Conservation (phyloP, 2,797 vertebrate species). For the Sebastes vulpes region DNA sequence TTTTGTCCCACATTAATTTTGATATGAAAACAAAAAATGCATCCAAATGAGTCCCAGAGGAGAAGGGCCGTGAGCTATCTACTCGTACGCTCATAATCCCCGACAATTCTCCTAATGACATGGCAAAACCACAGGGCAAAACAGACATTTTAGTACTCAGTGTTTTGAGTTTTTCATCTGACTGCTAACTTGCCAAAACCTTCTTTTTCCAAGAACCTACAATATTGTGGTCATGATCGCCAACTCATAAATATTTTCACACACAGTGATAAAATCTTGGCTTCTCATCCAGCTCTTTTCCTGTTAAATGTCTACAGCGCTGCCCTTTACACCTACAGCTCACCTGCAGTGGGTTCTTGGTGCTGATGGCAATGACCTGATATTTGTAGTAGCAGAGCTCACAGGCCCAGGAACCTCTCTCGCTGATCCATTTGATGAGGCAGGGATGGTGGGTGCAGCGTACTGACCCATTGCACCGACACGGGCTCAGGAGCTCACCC, state of each 20-base stretch:
- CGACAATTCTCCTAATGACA: not conserved
- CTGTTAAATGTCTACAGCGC: not conserved
- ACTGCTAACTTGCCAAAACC: not conserved
- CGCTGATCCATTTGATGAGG: slow-evolving; percentile 98
- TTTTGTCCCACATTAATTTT: not conserved
- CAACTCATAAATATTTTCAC: not conserved
- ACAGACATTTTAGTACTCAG: not conserved
- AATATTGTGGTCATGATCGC: not conserved
- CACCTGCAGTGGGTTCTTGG: slow-evolving; percentile 99
- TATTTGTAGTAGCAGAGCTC: slow-evolving; percentile 99
- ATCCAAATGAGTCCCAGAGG: not conserved
- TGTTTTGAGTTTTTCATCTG: not conserved
- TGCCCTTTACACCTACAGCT: slow-evolving; percentile 19
- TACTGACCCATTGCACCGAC: slow-evolving; percentile 96
- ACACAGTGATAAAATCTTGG: not conserved
- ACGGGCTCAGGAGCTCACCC: slow-evolving; percentile 98
- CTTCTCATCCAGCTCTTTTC: not conserved
- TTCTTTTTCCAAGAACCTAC: not conserved
- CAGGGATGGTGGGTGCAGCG: slow-evolving; percentile 96
- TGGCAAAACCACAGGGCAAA: not conserved
- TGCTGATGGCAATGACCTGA: slow-evolving; percentile 99
- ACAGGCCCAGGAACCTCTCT: slow-evolving; percentile 98
- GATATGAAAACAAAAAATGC: slow-evolving; percentile 17
- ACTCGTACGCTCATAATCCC: not conserved
- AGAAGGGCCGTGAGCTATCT: not conserved